Base-by-base conservation (phyloP, 2,113 vertebrate species). In the Speoplatyrhinus poulsoni region DNA sequence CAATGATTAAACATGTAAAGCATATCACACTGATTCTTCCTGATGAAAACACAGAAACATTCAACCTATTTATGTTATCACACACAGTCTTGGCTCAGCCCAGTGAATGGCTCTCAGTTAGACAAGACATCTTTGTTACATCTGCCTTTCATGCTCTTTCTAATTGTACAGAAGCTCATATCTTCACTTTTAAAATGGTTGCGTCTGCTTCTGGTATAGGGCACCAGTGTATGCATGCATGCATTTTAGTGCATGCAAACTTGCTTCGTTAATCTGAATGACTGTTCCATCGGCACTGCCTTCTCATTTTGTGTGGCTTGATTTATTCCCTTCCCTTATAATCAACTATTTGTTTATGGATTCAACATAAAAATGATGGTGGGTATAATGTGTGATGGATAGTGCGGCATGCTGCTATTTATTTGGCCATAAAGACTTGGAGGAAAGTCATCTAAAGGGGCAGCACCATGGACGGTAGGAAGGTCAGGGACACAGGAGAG, bases 311-410 rank as follows among this genome's bases (percentile, higher is more conserved):
- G 69, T 76, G 72, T 69, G 81, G 48, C 54, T 78, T 89, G 90
- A 93, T 93, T 92, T 92, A 94, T 89, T 81, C 68, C 82, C 86
- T 70, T 84, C 78, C 82, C 85, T 85, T 80, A 80, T 88, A 88
- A 93, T 92, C 89, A 88, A 91, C 85, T 90, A 85, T 92, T 91
- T 93, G 90, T 92, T 93, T 91, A 92, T 89, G 89, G 83, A 85
- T 83, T 65, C 77, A 87, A 89, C 86, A 91, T 92, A 92, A 92
- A 92, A 91, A 91, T 86, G 91, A 92, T 92, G 87, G 76, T 82
- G 88, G 87, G 91, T 87, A 88, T 90, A 91, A 90, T 87, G 80
- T 50, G 63, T 83, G 88, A 92, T 88, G 87, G 87, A 92, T 87
- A 83, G 83, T 79, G 54, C 83, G 67, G 76, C 84, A 85, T 83